Percentiles rank a stretch among this genome's conserved stretches.
phyloP scores from a whole-genome alignment of 2,888 invertebrate genomes.

The Dynastes hyllus region DNA sequence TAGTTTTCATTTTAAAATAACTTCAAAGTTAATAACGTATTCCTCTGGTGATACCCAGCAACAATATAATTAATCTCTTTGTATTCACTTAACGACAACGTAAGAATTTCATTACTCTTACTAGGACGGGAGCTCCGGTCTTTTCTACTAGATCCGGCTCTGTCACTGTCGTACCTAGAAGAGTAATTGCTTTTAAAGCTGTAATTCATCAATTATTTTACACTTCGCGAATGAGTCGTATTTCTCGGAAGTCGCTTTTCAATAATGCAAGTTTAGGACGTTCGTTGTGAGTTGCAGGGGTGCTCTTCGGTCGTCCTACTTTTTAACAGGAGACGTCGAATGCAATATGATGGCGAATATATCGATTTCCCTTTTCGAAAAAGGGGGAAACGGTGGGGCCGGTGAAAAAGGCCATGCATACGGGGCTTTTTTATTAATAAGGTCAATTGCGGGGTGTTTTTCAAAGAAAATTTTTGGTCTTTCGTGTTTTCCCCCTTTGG shows the following conservation, averaged over 20 bases:
- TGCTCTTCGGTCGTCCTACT: background rate
- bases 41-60: too few species aligned
- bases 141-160: background rate
- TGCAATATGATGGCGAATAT: conserved; percentile 15
- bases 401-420: too few species aligned
- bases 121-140: background rate
- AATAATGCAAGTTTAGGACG: conserved; percentile 19
- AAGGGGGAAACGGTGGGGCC: too few species aligned
- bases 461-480: too few species aligned
- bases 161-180: too few species aligned
- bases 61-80: too few species aligned
- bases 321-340: conserved; percentile 6
- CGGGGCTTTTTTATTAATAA: too few species aligned
- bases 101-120: background rate
- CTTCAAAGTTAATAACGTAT: too few species aligned
- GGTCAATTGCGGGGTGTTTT: too few species aligned
- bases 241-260: background rate
- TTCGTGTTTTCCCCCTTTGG: conserved; percentile 10
- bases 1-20: too few species aligned
- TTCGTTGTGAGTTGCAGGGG: background rate
- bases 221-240: background rate
- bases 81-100: too few species aligned
- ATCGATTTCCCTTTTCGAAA: conserved; percentile 36
- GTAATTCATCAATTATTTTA: conserved; percentile 28
- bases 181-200: too few species aligned